Base-by-base conservation (phyloP, 2,888 invertebrate species). In the Monochamus alternatus region DNA sequence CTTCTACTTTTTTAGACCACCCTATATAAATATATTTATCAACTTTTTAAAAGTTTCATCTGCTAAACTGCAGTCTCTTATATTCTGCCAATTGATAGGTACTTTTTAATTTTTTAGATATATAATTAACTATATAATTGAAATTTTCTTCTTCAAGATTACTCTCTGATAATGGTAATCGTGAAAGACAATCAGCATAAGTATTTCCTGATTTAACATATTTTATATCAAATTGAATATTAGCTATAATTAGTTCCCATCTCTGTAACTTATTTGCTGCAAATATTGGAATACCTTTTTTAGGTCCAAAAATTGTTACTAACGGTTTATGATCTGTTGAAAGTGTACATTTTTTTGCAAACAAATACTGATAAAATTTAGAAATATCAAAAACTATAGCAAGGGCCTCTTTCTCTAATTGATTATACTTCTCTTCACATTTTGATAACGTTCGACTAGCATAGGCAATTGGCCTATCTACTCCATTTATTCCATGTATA, bases 211-310 rank as follows among this genome's bases (percentile, higher is more conserved):
- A 74, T 38, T 55, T 74, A 38, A 74, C 47, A 63, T 63, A 74
- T 51, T 63, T 62, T 4, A 74, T 74, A 10, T 74, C 63, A 74
- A 68, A 74, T 43, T 74, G 55, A 68, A 58, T 68, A 9, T 55
- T 32, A 30, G 68, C 67, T 10, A 74, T 43, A 14, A 74, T 74
- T 63, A 55, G 44, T 52, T 62, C 47, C 68, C 74, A 74, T 52
- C 74, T 52, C 47, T 70, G 62, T 12, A 70, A 22, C 8, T 60
- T 47, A 47, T 58, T 70, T 12, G 70, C 70, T 32, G 70, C 47
- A 30, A 72, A 72, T 14, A 62, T 22, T 30, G 63, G 71, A 64
- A 72, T 51, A 60, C 70, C 51, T 14, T 31, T 52, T 51, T 72
- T 51, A 31, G 32, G 4, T 51, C 38, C 9, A 64, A 72, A 64